Conservation (phyloP, 2,797 vertebrate genomes). For the Brachymystax lenok region DNA sequence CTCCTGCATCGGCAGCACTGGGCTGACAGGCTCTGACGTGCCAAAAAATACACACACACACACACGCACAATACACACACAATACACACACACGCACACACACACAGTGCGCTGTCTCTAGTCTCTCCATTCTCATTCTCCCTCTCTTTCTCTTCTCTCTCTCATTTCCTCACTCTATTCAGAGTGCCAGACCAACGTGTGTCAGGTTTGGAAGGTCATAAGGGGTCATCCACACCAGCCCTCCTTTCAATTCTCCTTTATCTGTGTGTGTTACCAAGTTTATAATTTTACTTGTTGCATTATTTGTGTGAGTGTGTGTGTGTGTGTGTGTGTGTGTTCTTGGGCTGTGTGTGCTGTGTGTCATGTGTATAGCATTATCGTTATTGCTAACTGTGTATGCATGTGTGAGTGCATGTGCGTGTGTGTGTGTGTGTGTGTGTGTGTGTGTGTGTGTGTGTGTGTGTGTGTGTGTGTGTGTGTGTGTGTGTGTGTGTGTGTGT, state of each 20-base stretch:
- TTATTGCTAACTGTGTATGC: neutral
- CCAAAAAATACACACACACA: conserved; percentile 39
- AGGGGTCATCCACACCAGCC: conserved; percentile 17
- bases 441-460: conserved; percentile 15
- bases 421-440: neutral
- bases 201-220: conserved; percentile 38
- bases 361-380: conserved; percentile 10
- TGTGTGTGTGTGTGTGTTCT: conserved; percentile 13
- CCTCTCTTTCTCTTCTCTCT: neutral
- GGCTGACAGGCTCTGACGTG: conserved; percentile 76
- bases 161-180: neutral
- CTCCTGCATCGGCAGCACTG: conserved; percentile 41
- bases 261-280: neutral
- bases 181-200: neutral
- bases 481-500: neutral
- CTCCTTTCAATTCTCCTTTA: conserved; percentile 2
- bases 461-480: conserved; percentile 9
- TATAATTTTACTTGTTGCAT: neutral
- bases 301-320: conserved; percentile 6
- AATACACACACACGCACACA: neutral
- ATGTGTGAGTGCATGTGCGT: neutral
- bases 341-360: neutral
- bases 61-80: conserved; percentile 4
- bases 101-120: neutral
- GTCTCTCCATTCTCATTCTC: neutral